A percentile compares a stretch with the other conserved stretches of the same genome.
Evolutionary conservation across 1,140 invertebrate genomes (phyloP).

Genomic region (Hycleus phaleratus): DNA sequence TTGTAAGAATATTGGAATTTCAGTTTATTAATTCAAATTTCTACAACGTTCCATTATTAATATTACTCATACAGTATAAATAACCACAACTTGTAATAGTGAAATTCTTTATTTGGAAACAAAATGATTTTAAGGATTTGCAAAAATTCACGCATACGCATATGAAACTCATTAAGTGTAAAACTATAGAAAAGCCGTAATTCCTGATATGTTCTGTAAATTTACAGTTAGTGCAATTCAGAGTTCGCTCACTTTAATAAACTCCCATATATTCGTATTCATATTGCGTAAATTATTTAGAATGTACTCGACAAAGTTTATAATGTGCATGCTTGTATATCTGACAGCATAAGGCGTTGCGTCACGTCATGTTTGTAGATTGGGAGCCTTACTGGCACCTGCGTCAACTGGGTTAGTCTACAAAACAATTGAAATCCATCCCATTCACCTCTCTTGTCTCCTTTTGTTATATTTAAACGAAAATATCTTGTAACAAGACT

Average conservation of each 20-base stretch:
- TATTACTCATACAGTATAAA: too few relatives aligned
- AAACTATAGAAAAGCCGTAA: conserved; percentile 39
- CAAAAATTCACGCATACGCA: conserved; percentile 26
- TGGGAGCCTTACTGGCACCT: conserved; percentile 18
- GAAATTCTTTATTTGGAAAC: conserved; percentile 4
- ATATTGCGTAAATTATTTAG: conserved; percentile 42
- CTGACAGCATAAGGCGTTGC: conserved; percentile 34
- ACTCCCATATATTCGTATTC: conserved; percentile 38
- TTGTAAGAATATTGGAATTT: too few relatives aligned
- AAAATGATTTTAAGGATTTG: conserved; percentile 3
- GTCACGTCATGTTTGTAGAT: conserved; percentile 19
- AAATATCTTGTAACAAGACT: too few relatives aligned
- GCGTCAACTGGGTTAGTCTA: conserved; percentile 15
- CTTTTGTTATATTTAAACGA: conserved; percentile 22
- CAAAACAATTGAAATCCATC: conserved; percentile 25
- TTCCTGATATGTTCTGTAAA: conserved; percentile 36
- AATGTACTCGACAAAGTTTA: conserved; percentile 39
- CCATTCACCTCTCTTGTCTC: conserved; percentile 3
- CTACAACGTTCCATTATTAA: too few relatives aligned
- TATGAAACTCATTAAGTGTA: conserved; percentile 33
- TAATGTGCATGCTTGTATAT: conserved; percentile 34
- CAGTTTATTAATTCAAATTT: too few relatives aligned
- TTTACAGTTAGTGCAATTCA: conserved; percentile 35
- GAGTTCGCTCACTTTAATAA: conserved; percentile 37
- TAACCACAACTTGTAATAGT: too few relatives aligned